Conservation (phyloP, 2,113 vertebrate genomes). For the Pangasianodon gigas region DNA sequence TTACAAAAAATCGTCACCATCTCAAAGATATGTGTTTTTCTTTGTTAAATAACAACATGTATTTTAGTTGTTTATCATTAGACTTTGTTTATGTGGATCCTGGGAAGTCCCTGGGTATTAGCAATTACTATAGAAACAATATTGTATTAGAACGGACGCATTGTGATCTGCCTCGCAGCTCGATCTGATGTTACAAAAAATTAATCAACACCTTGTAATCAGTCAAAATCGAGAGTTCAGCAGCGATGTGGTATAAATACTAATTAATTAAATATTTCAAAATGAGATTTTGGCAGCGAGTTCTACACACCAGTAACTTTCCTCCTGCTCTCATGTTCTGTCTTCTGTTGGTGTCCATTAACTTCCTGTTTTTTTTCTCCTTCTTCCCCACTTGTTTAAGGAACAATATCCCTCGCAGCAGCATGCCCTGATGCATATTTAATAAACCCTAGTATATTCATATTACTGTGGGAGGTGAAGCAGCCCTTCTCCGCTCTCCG, state of each 20-base stretch:
- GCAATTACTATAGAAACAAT: not conserved
- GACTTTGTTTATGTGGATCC: not conserved
- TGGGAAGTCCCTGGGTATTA: not conserved
- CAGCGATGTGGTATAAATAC: not conserved
- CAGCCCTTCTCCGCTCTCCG: conserved; percentile 13
- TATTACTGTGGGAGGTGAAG: conserved; percentile 42
- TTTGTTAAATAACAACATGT: not conserved
- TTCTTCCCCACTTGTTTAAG: conserved; percentile 32
- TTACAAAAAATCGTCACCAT: not conserved
- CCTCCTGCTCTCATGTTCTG: not conserved
- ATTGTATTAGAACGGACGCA: not conserved
- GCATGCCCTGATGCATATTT: conserved; percentile 48
- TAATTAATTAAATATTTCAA: not conserved
- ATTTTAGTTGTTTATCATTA: not conserved
- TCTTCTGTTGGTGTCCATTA: conserved; percentile 11
- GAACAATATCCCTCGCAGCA: conserved; percentile 40
- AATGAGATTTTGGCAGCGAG: not conserved
- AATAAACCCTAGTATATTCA: conserved; percentile 48
- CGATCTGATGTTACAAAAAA: not conserved
- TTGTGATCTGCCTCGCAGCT: not conserved
- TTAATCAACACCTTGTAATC: not conserved
- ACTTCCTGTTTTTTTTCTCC: conserved; percentile 11
- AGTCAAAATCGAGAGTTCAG: not conserved
- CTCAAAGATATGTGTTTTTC: not conserved
- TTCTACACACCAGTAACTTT: conserved; percentile 10